These are phyloP conservation scores for Carduelis carduelis DNA, from an alignment of 2,797 vertebrate species.

Conservation along the genomic window DNA sequence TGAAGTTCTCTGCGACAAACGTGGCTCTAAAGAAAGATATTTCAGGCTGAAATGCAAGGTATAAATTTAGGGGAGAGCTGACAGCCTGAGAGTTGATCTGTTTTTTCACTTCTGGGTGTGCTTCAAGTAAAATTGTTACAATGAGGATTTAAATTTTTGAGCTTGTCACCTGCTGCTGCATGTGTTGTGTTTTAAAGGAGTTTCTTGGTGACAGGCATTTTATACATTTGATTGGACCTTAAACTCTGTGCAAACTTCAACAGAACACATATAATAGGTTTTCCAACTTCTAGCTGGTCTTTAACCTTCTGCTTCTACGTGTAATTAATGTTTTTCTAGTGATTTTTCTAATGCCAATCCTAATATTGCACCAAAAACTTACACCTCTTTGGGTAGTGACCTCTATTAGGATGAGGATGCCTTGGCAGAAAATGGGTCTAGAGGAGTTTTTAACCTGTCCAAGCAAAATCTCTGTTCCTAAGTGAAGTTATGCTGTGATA, in stretches of 20 bases:
- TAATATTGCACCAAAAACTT: neutral
- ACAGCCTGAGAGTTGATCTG: neutral
- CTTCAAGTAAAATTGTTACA: neutral
- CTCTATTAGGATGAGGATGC: neutral
- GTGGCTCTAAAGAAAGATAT: neutral
- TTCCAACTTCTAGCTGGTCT: neutral
- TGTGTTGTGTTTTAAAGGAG: neutral
- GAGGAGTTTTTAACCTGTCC: neutral
- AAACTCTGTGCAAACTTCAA: neutral
- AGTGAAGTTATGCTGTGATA: neutral
- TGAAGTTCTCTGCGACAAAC: neutral
- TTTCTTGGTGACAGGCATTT: neutral
- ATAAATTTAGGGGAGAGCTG: neutral
- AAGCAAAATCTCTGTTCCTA: neutral
- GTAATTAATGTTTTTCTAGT: neutral
- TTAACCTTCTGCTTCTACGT: neutral
- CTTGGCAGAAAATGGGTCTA: neutral
- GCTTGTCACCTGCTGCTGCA: neutral
- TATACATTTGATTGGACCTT: neutral
- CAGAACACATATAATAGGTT: neutral
- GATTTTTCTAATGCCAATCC: neutral
- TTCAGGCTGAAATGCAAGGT: neutral
- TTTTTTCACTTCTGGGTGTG: neutral
- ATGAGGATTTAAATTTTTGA: neutral
- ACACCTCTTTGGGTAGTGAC: fast-evolving